Percentiles rank a stretch among this genome's conserved stretches.
phyloP scores from a whole-genome alignment of 2,113 vertebrate species.

The Carollia perspicillata region DNA sequence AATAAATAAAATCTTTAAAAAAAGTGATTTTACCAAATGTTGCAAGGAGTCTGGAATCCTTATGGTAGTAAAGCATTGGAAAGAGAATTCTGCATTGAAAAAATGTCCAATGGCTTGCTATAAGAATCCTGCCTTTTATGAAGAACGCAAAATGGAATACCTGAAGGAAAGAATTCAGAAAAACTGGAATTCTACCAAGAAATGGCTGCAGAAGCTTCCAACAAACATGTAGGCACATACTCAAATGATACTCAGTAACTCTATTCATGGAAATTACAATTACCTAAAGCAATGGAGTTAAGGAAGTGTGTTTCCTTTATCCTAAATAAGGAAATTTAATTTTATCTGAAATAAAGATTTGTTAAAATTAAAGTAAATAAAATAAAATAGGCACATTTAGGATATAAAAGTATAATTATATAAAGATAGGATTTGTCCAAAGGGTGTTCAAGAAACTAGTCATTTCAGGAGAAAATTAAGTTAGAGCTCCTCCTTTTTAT shows the following conservation, averaged over 20 bases:
- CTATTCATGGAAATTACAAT: background rate
- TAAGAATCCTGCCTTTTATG: no score
- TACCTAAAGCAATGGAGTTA: background rate
- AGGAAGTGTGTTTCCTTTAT: background rate
- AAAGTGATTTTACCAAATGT: no score
- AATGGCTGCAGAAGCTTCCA: no score
- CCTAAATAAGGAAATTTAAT: background rate
- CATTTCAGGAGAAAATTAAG: background rate
- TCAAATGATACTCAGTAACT: background rate
- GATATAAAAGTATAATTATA: constrained; percentile 17
- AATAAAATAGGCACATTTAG: background rate
- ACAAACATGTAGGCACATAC: no score
- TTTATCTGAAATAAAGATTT: background rate
- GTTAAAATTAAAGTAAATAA: background rate
- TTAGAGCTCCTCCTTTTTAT: background rate
- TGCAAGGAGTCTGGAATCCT: no score
- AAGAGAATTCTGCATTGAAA: no score
- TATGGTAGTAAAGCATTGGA: no score
- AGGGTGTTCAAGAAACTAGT: background rate
- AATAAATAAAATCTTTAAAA: background rate
- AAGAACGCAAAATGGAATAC: no score
- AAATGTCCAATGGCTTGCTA: no score
- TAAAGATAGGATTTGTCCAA: constrained; percentile 5
- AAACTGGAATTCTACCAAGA: no score
- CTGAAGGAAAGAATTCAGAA: no score